Conservation (phyloP, 2,888 invertebrate genomes). For the Drosophila nigritarsus region DNA sequence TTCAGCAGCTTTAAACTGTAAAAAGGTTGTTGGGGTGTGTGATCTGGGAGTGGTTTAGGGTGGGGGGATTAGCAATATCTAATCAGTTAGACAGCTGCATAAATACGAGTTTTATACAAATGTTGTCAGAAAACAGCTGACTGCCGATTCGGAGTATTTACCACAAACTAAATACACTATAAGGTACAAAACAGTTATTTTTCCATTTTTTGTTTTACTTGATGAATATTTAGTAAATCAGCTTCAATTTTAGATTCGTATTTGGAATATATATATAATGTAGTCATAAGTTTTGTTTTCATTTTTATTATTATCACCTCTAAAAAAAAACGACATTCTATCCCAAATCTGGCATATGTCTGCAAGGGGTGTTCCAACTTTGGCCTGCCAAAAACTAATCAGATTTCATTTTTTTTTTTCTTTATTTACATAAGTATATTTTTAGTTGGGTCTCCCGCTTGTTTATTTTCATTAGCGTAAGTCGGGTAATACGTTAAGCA, state of each 20-base stretch:
- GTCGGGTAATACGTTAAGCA: conserved; percentile 62
- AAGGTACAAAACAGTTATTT: conserved; percentile 17
- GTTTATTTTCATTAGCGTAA: conserved; percentile 63
- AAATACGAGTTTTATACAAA: not conserved
- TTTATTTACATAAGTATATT: not conserved
- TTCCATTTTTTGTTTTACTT: too few species aligned
- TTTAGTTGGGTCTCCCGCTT: conserved; percentile 11
- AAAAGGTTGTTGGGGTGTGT: too few species aligned
- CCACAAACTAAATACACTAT: conserved; percentile 9
- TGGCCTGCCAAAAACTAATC: not conserved
- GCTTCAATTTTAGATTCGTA: not conserved
- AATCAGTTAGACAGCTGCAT: conserved; percentile 15
- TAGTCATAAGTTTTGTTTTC: not conserved
- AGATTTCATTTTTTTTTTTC: not conserved
- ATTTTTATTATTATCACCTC: not conserved
- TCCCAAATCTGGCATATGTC: not conserved
- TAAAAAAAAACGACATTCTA: not conserved
- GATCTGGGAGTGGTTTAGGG: too few species aligned
- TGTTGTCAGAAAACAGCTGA: conserved; percentile 15
- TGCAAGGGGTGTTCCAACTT: not conserved
- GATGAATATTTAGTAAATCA: not conserved
- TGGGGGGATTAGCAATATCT: conserved; percentile 10
- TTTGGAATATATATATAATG: not conserved
- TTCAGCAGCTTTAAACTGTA: not conserved
- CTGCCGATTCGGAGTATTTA: conserved; percentile 7